Evolutionary conservation across 2,797 vertebrate genomes (phyloP).

Genomic region (Phylloscopus collybita): DNA sequence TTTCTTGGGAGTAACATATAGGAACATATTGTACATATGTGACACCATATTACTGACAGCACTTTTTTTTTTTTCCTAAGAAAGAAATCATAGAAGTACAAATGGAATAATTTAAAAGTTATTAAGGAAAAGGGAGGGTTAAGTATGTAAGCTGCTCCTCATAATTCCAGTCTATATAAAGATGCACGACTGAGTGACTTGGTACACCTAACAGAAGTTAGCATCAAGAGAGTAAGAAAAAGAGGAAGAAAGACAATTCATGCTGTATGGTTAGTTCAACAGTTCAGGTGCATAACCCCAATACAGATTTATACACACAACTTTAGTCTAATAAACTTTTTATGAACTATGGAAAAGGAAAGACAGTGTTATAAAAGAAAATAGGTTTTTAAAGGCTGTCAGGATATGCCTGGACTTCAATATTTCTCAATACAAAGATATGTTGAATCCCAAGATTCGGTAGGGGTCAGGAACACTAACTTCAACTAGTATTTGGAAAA

Average conservation of each 20-base stretch:
- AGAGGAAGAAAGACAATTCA: neutral
- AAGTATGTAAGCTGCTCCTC: neutral
- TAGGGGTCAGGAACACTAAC: neutral
- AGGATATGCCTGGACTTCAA: neutral
- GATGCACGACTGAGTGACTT: neutral
- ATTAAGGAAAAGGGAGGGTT: neutral
- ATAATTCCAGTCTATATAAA: neutral
- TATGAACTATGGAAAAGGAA: neutral
- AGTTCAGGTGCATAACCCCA: neutral
- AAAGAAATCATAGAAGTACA: neutral
- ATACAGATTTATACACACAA: neutral
- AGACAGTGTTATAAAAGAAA: neutral
- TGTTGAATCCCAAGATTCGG: neutral
- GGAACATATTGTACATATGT: fast-evolving
- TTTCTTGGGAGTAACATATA: neutral
- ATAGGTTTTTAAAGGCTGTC: neutral
- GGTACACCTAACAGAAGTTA: neutral
- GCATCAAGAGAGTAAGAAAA: neutral
- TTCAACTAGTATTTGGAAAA: neutral
- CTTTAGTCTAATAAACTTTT: neutral
- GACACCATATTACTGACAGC: neutral
- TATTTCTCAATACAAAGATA: neutral
- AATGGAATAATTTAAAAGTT: neutral
- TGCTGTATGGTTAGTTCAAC: neutral
- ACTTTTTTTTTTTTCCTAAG: neutral